Base-by-base conservation (phyloP, 2,797 vertebrate genomes). In the Crax fasciolata region DNA sequence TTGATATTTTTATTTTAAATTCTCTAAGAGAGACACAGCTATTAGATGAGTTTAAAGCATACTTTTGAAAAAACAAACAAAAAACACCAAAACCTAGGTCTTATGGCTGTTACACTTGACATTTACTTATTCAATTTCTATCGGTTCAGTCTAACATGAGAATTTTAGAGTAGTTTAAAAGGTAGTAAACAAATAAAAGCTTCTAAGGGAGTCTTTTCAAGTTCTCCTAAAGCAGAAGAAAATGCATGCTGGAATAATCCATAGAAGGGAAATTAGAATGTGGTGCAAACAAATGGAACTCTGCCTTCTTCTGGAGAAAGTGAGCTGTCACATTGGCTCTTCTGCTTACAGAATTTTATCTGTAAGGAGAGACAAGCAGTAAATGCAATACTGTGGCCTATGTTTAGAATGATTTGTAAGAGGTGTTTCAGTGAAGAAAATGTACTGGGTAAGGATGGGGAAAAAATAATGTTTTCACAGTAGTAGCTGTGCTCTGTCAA, bases 1-100 rank as follows among this genome's bases (percentile, higher is more conserved):
- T 74, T 48, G 65, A 4, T 59, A 43, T 55, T 83, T 81, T 51
- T 55, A 35, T 63, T 93, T 90, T 52, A 49, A 93, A 65, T 90
- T 90, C 38, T 54, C 4, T 25, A 11, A 41, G 35, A 0, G 3
- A 27, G 27, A 48, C 2, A 4, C 24, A 17, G 8, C 54, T 49
- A 39, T 72, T 55, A 72, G 14, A 4, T 51, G 5, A 88, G 75
- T 57, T 61, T 88, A 74, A 52, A 91, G 17, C 16, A 44, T 75
- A 44, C 7, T 83, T 78, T 30, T 86, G 38, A 10, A 66, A 84
- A 39, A 18, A n/a, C n/a, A 32, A 48, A 48, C 20, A 21, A 48
- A 23, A 21, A 30, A 57, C n/a, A 57, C 18, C 30, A 57, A 57
- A n/a, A 83, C 72, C 11, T 41, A 51, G 66, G 39, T 84, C 1